phyloP scores from a whole-genome alignment of 2,113 vertebrate genomes.

The Mus musculus region DNA sequence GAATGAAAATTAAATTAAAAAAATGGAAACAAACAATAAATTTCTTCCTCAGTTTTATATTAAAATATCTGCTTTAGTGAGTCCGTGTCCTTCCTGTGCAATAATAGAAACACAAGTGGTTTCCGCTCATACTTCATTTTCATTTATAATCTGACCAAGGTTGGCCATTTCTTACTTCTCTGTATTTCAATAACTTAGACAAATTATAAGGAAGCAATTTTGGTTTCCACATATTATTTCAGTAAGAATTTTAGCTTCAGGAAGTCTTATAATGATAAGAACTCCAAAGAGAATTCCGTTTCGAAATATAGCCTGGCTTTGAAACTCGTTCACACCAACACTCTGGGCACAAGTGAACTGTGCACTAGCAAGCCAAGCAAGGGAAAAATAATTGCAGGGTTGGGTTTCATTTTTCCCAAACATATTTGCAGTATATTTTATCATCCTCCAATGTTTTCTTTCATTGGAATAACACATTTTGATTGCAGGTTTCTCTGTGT shows the following conservation, averaged over 20 bases:
- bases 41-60: not conserved
- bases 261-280: not conserved
- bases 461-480: constrained; percentile 40
- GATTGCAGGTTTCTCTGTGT: not conserved
- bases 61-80: not conserved
- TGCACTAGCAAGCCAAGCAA: not conserved
- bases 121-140: not conserved
- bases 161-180: constrained; percentile 28
- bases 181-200: not conserved
- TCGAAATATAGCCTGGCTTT: constrained; percentile 1
- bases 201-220: constrained; percentile 28
- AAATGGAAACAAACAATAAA: not conserved
- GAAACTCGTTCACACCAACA: not conserved
- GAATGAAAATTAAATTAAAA: not conserved
- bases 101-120: not conserved
- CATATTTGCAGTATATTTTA: not conserved
- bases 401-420: not conserved
- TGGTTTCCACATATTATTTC: constrained; percentile 14
- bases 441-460: not conserved
- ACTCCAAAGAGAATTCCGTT: constrained; percentile 23
- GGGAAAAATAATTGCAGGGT: not conserved
- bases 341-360: not conserved
- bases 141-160: not conserved
- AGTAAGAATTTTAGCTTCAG: not conserved
- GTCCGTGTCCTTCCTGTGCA: not conserved